phyloP scores from a whole-genome alignment of 2,888 invertebrate genomes.

The Spilosoma lubricipeda region DNA sequence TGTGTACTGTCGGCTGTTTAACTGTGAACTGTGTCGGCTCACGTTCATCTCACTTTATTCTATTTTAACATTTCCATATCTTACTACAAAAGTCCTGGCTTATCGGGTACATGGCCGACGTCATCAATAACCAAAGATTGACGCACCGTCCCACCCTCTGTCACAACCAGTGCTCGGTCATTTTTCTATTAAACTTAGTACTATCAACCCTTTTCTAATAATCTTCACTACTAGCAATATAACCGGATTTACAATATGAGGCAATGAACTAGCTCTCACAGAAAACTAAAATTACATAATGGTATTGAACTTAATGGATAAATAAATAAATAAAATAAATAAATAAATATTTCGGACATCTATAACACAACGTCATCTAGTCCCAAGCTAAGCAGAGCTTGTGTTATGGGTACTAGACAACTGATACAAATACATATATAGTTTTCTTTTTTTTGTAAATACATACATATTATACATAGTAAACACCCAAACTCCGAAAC shows the following conservation, averaged over 20 bases:
- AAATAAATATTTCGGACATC: no score
- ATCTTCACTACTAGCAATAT: not conserved
- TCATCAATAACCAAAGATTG: constrained; percentile 3
- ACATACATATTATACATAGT: no score
- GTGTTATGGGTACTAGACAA: no score
- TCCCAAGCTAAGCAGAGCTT: no score
- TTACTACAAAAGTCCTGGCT: not conserved
- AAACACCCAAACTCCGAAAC: no score
- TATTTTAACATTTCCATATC: not conserved
- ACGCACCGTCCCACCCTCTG: not conserved
- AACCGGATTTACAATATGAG: not conserved
- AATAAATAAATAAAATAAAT: no score
- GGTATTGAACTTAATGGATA: no score
- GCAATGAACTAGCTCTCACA: not conserved
- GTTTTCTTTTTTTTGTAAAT: no score
- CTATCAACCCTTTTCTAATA: not conserved
- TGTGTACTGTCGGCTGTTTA: not conserved
- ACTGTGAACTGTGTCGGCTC: not conserved
- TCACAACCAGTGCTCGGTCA: not conserved
- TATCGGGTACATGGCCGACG: not conserved
- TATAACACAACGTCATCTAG: no score
- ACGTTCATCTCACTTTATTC: not conserved
- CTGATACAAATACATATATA: no score
- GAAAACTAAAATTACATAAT: not conserved
- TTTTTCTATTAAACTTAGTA: not conserved